Evolutionary conservation across 2,113 vertebrate species (phyloP).

Genomic region (Scophthalmus maximus): DNA sequence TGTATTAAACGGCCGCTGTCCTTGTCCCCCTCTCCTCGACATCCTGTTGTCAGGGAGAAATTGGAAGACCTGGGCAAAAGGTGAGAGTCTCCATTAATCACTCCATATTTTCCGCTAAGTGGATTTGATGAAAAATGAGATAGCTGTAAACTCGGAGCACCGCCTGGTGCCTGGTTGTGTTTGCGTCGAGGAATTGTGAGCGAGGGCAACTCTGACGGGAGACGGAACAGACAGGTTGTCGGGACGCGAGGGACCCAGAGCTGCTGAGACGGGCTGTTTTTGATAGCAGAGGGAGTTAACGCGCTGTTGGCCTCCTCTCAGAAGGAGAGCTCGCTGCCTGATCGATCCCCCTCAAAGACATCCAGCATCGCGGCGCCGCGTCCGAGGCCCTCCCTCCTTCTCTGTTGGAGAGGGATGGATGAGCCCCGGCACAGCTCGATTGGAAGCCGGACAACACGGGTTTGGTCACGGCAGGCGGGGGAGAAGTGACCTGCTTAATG

Average conservation of each 20-base stretch:
- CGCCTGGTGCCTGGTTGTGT: slow-evolving; percentile 36
- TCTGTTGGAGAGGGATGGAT: slow-evolving; percentile 1
- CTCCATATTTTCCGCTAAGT: slow-evolving; percentile 67
- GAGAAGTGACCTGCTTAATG: slow-evolving; percentile 48
- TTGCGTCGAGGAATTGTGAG: slow-evolving; percentile 50
- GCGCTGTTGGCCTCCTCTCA: slow-evolving; percentile 25
- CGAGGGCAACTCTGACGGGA: slow-evolving; percentile 73
- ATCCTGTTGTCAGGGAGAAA: slow-evolving; percentile 91
- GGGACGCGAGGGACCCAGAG: slow-evolving; percentile 42
- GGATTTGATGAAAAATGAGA: slow-evolving; percentile 75
- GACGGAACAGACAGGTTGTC: slow-evolving; percentile 39
- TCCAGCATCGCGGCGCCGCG: slow-evolving; percentile 14
- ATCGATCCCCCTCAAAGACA: slow-evolving; percentile 39
- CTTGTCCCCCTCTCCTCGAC: slow-evolving; percentile 59
- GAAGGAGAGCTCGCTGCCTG: slow-evolving; percentile 14
- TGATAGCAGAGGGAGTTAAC: slow-evolving; percentile 24
- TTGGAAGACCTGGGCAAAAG: slow-evolving; percentile 98
- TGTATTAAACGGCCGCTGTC: slow-evolving; percentile 63
- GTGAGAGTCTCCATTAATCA: slow-evolving; percentile 83
- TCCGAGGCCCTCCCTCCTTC: slow-evolving; percentile 5
- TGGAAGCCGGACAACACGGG: slow-evolving; percentile 12
- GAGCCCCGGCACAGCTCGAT: slow-evolving; percentile 11
- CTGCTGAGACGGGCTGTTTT: slow-evolving; percentile 57
- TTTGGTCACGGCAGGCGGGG: slow-evolving; percentile 32
- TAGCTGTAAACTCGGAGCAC: slow-evolving; percentile 47